Conservation (phyloP, 2,888 invertebrate species). For the Dryobotodes eremita region DNA sequence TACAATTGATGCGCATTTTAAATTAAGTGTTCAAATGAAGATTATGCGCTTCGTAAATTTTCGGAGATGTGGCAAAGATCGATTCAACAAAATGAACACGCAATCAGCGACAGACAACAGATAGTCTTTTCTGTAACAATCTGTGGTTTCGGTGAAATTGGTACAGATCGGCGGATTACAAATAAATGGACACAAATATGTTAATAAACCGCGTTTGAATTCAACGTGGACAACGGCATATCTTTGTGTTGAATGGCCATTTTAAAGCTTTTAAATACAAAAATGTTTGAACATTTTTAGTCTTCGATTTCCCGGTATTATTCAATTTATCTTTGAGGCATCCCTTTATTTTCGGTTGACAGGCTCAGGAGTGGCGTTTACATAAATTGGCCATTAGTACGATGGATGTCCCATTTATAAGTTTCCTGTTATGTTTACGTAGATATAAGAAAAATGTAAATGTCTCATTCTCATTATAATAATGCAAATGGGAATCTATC, state of each 20-base stretch:
- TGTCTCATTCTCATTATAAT: slow-evolving; percentile 49
- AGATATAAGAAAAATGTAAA: slow-evolving; percentile 55
- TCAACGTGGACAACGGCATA: background rate
- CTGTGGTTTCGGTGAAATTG: too few species aligned
- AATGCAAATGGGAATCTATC: slow-evolving; percentile 51
- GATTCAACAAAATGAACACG: background rate
- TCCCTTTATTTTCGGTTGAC: slow-evolving; percentile 59
- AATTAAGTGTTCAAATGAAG: background rate
- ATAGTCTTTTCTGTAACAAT: background rate
- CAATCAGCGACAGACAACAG: background rate
- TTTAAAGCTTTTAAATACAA: slow-evolving; percentile 8
- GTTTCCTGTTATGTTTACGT: slow-evolving; percentile 61
- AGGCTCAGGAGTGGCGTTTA: slow-evolving; percentile 60
- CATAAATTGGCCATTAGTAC: slow-evolving; percentile 69
- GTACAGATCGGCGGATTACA: too few species aligned
- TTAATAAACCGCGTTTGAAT: background rate
- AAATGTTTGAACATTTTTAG: slow-evolving; percentile 38
- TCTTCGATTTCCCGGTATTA: slow-evolving; percentile 51
- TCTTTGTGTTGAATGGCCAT: background rate
- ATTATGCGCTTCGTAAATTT: background rate
- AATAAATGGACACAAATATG: background rate
- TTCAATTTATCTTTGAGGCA: slow-evolving; percentile 62
- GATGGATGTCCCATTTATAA: slow-evolving; percentile 62
- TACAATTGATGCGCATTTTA: background rate
- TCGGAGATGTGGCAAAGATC: background rate